Evolutionary conservation across 2,888 invertebrate genomes (phyloP), one percentile per base, ranked within the genome.

Genomic region (Volucella inanis): DNA sequence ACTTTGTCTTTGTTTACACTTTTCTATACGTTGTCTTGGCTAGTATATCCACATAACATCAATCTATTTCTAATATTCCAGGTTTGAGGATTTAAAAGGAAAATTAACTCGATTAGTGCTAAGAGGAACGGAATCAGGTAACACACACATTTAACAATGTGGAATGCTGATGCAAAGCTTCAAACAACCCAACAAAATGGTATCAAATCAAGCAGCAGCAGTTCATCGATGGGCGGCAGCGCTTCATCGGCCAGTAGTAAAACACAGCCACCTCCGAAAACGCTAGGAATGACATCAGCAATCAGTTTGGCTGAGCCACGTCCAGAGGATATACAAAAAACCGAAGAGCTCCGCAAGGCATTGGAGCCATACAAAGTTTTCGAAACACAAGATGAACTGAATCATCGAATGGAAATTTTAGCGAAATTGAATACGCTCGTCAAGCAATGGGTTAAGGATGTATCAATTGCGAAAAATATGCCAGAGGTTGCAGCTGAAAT

Each of bases 391-490:
- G 95, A 95, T 86, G 98, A 98, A 91, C 94, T 98, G 89, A 96
- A 97, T 90, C 98, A 98, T 91, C 94, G 98, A 87, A 96, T 96
- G 96, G 95, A 96, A 89, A 96, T 96, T 82, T 92, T 96, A 83
- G 95, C 96, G 50, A 96, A 97, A 90, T 92, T 99, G 77, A 98
- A 99, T 92, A 94, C 95, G 4, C 93, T 99, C 59, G 98, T 99
- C 11, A 96, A 98, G 88, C 95, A 96, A 90, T 99, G 99, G 99
- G 98, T 99, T 87, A 94, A 95, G 87, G 97, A 98, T 88, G 95
- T 98, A 59, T 98, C 98, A 55, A 92, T 97, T 72, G 94, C 95
- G 87, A 96, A 97, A 92, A 98, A 98, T 92, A 97, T 99, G 95
- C 98, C 99, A 8, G 95, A 96, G 75, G 96, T 95, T 88, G 95